Evolutionary conservation across 2,113 vertebrate genomes (phyloP).

Genomic region (Tenrec ecaudatus): DNA sequence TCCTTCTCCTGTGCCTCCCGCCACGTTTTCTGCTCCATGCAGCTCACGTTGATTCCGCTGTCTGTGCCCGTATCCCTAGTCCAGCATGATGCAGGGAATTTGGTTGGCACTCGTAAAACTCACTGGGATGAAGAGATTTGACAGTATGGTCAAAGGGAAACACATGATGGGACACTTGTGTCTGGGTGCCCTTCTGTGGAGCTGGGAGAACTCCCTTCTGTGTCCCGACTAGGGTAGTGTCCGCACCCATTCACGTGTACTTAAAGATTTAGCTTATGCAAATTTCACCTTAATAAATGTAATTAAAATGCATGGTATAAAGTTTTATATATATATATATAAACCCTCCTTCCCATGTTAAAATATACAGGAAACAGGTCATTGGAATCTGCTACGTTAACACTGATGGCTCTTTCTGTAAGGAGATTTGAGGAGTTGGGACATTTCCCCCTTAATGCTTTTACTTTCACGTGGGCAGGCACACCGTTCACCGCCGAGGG

Average conservation of each 20-base stretch:
- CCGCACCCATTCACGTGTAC: too few species aligned
- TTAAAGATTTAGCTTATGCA: too few species aligned
- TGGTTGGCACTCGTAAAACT: neutral
- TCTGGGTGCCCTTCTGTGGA: too few species aligned
- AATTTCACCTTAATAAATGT: neutral
- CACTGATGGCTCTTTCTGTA: neutral
- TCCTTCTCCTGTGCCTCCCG: too few species aligned
- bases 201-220: too few species aligned
- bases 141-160: too few species aligned
- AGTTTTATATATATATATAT: neutral
- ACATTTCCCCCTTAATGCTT: neutral
- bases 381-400: neutral
- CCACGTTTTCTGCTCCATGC: rapidly evolving
- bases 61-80: neutral
- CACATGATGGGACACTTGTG: neutral
- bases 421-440: too few species aligned
- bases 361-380: neutral
- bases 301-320: neutral
- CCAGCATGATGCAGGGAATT: neutral
- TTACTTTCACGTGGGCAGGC: neutral
- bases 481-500: too few species aligned
- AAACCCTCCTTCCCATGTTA: neutral
- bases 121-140: neutral
- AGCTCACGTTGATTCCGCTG: rapidly evolving
- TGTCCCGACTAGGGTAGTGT: neutral